Evolutionary conservation across 2,888 invertebrate genomes (phyloP), one percentile per base, ranked within the genome.

Genomic region (Meta bourneti): DNA sequence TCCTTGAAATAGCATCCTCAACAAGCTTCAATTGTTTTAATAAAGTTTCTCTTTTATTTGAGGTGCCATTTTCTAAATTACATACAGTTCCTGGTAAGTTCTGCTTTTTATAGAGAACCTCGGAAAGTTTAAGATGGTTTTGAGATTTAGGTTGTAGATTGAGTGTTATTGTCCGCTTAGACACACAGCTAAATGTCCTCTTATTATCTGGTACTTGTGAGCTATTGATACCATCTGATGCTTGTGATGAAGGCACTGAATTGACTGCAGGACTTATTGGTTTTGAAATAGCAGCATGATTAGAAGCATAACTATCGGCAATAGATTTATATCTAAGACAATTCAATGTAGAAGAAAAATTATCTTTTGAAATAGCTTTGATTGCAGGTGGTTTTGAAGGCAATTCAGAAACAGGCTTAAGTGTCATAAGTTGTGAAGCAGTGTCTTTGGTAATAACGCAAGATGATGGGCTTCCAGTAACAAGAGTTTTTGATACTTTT

Each of bases 1-100:
- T 78, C 20, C 69, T 86, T 11, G 86, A 77, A 70, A 88, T 88
- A 6, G 88, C 88, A 16, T 72, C 72, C 69, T 88, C 88, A 54
- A 88, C 52, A 13, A 72, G 81, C 69, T 81, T 61, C 19, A 88
- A 69, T 51, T 88, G 54, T 54, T 75, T 34, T 48, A 88, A 20
- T 20, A 88, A 81, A 7, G 54, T 19, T 20, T 75, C 61, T 74
- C 75, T 74, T 51, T 72, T 88, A 69, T 79, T 80, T 7, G 19
- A 7, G 0, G 61, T 16, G 48, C 20, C 48, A 5, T 75, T 74
- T 11, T 52, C 19, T 6, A 6, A 11, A 75, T 34, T 75, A 34
- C 6, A 5, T 11, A 48, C 16, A 7, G 13, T 61, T 19, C 20
- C 51, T 48, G 19, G 52, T 1, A 1, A 20, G 13, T 52, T 11